A percentile compares a stretch with the other conserved stretches of the same genome.
Conservation (phyloP, 2,888 invertebrate genomes). For the Bembecia ichneumoniformis region DNA sequence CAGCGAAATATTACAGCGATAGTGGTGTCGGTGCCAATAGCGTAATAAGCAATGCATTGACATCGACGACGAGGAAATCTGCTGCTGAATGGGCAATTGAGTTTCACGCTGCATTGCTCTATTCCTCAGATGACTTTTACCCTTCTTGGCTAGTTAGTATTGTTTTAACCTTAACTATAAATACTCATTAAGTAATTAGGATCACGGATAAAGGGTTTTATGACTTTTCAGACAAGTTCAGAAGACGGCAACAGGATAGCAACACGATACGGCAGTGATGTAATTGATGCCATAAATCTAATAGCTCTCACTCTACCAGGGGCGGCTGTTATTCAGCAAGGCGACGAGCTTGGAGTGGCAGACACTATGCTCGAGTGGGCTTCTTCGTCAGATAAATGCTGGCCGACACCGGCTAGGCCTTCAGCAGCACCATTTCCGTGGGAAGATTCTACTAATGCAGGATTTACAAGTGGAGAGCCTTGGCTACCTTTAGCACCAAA, state of each 20-base stretch:
- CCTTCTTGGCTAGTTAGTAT: conserved; percentile 53
- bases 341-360: conserved; percentile 79
- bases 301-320: conserved; percentile 81
- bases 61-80: conserved; percentile 20
- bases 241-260: conserved; percentile 41
- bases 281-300: conserved; percentile 79
- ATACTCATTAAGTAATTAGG: too few species aligned
- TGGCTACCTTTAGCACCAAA: conserved; percentile 80
- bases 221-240: conserved; percentile 40
- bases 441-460: conserved; percentile 58
- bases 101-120: conserved; percentile 37
- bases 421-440: conserved; percentile 53
- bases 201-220: not conserved
- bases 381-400: conserved; percentile 57
- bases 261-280: conserved; percentile 76
- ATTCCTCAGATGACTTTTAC: conserved; percentile 30
- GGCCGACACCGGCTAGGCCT: conserved; percentile 42
- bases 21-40: conserved; percentile 43
- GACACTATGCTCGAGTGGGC: conserved; percentile 70
- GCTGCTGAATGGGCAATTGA: conserved; percentile 37
- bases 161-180: not conserved
- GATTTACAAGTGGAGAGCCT: conserved; percentile 69
- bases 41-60: conserved; percentile 40
- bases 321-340: conserved; percentile 83
- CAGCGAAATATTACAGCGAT: conserved; percentile 41